Evolutionary conservation across 1,140 invertebrate species (phyloP), one percentile per base, ranked within the genome.

Genomic region (Sminthurides bifidus): DNA sequence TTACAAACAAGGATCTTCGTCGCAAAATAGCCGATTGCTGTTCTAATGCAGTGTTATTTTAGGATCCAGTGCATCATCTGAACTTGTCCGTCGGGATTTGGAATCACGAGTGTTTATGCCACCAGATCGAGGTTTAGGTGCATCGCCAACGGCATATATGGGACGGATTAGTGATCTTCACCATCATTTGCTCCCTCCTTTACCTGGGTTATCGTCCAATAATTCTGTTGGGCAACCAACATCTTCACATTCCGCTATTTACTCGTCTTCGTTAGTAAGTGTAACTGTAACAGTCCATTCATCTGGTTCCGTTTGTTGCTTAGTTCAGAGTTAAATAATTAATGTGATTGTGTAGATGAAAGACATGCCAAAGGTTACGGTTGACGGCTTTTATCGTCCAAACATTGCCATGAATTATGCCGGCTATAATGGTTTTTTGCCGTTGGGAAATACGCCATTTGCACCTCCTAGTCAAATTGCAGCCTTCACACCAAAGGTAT

Each of bases 401-500:
- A 79, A 78, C 63, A 69, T 84, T 60, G 83, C 83, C 17, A 71
- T 88, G 17, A 76, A 77, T 76, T 88, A 88, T 71, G 52, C 56
- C 1, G 79, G 82, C 40, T 87, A 91, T 69, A 83, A 82, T 45
- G 79, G 88, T 3, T 78, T 86, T 46, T 73, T 92, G 19, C 71
- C 89, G 37, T 81, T 77, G 54, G 79, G 75, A 31, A 74, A 76
- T 58, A 90, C 79, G 59, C 83, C 84, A 14, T 87, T 87, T 69
- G 83, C 79, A 63, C 82, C 81, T 64, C 87, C 81, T 40, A 86
- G 76, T 72, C 86, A 82, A 70, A 71, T 83, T 64, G 80, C 81
- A 43, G 79, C 86, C 52, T 89, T 89, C 70, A 84, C 90, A 65
- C 90, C 89, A 65, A 93, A 92, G 83, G 91, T 93, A 78, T 76